These are phyloP conservation scores for Erebia ligea DNA, from an alignment of 2,888 invertebrate genomes.

Conservation along the genomic window DNA sequence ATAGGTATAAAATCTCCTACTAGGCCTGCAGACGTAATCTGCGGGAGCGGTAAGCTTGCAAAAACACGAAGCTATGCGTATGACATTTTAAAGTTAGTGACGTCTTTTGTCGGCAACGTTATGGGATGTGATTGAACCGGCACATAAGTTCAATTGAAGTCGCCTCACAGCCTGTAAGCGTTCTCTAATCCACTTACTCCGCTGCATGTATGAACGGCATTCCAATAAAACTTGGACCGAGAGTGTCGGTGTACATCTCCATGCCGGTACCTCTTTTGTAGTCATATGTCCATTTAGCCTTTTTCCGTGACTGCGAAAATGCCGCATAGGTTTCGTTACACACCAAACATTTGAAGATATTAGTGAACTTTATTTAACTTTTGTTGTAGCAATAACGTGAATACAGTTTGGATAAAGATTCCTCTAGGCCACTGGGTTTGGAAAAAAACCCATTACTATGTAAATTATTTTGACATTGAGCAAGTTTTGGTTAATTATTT, in stretches of 20 bases:
- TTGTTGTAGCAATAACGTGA: background rate
- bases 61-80: slow-evolving; percentile 15
- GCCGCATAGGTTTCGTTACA: slow-evolving; percentile 68
- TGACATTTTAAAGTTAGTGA: slow-evolving; percentile 64
- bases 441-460: background rate
- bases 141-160: slow-evolving; percentile 56
- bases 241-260: slow-evolving; percentile 99
- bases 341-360: slow-evolving; percentile 28
- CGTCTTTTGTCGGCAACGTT: slow-evolving; percentile 44
- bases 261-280: slow-evolving; percentile 99
- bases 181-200: slow-evolving; percentile 93
- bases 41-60: slow-evolving; percentile 51
- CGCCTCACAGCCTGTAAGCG: slow-evolving; percentile 63
- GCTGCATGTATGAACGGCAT: slow-evolving; percentile 99
- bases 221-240: slow-evolving; percentile 98
- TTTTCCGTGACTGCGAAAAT: slow-evolving; percentile 93
- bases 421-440: background rate
- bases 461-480: background rate
- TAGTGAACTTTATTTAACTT: slow-evolving; percentile 42
- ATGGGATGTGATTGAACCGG: slow-evolving; percentile 34
- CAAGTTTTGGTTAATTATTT: background rate
- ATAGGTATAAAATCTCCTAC: too few relatives aligned
- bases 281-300: slow-evolving; percentile 99
- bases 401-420: background rate
- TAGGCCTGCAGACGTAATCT: background rate